Evolutionary conservation across 2,113 vertebrate genomes (phyloP).

Genomic region (Meleagris gallopavo): DNA sequence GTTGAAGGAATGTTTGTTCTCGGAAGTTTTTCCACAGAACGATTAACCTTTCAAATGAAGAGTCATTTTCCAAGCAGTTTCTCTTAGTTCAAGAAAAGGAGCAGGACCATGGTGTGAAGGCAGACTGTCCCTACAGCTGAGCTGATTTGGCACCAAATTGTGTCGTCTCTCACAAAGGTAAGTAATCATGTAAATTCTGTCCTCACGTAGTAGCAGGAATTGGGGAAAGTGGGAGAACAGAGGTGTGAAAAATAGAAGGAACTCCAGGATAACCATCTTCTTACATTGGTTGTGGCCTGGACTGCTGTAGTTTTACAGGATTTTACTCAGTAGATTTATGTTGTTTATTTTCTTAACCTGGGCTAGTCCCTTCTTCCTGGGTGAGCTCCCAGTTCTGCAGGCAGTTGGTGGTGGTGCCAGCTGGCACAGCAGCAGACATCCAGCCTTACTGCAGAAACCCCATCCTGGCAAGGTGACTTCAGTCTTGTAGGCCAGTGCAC

Average conservation of each 20-base stretch:
- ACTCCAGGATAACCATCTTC: neutral
- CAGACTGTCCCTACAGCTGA: neutral
- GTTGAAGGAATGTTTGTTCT: neutral
- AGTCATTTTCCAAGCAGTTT: rapidly evolving
- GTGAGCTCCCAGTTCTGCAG: neutral
- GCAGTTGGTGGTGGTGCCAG: neutral
- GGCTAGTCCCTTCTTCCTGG: neutral
- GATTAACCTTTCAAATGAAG: neutral
- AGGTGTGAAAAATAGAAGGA: neutral
- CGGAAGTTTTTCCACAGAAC: neutral
- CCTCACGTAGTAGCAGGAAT: neutral
- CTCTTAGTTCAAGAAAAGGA: neutral
- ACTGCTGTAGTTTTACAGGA: rapidly evolving
- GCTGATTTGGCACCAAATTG: neutral
- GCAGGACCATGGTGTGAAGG: neutral
- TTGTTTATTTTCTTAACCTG: neutral
- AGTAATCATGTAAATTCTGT: rapidly evolving
- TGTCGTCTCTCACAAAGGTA: neutral
- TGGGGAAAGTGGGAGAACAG: neutral
- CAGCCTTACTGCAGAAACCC: rapidly evolving
- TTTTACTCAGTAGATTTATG: neutral
- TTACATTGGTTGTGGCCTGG: rapidly evolving
- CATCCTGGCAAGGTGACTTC: neutral
- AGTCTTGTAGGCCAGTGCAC: rapidly evolving
- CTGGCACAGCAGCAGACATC: neutral